These are phyloP conservation scores for Halictus rubicundus DNA, from an alignment of 1,140 invertebrate genomes.

Conservation along the genomic window DNA sequence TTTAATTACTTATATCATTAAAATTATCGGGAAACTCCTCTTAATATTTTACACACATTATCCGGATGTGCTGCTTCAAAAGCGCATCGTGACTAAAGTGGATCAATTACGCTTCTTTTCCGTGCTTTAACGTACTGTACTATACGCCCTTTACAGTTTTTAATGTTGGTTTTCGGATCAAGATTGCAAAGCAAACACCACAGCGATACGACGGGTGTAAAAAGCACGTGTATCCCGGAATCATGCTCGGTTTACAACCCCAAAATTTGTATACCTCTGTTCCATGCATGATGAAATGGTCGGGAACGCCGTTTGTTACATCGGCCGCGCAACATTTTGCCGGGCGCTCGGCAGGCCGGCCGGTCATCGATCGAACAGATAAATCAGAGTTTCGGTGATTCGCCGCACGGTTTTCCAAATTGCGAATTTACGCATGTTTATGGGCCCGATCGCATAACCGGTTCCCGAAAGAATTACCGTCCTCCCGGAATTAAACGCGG, in stretches of 20 bases:
- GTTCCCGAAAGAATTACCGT: constrained; percentile 56
- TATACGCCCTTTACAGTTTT: no score
- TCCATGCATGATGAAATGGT: background rate
- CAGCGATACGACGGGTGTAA: no score
- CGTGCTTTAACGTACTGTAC: no score
- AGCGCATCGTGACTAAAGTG: no score
- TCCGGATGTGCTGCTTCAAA: no score
- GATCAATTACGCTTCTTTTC: no score
- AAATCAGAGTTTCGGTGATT: constrained; percentile 66
- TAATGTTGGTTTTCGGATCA: no score
- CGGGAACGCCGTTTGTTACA: constrained; percentile 1
- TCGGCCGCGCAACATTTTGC: background rate
- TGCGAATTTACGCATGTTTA: constrained; percentile 64
- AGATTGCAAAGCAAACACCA: no score
- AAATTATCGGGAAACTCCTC: no score
- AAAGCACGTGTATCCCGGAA: background rate
- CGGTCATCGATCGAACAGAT: constrained; percentile 36
- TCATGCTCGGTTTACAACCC: background rate
- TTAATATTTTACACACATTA: no score
- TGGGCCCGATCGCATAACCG: constrained; percentile 37
- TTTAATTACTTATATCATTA: no score
- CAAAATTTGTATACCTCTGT: background rate
- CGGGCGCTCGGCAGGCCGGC: background rate
- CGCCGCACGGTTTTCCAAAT: constrained; percentile 64
- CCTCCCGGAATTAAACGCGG: constrained; percentile 52